Conservation (phyloP, 2,797 vertebrate species). For the Mormyrus hasselquistii region DNA sequence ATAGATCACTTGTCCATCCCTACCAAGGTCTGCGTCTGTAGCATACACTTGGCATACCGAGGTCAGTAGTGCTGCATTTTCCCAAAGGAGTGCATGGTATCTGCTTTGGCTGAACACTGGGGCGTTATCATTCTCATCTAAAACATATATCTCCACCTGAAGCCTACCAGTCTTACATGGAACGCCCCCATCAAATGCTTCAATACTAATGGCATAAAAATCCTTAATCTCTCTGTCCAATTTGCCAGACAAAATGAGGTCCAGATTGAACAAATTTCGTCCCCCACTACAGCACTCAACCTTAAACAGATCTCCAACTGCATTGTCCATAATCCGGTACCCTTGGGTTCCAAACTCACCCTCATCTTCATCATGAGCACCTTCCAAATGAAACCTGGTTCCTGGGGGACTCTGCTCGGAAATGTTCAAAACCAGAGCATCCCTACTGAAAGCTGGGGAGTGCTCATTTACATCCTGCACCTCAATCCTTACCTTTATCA, state of each 20-base stretch:
- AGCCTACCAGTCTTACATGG: conserved; percentile 67
- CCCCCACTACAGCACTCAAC: conserved; percentile 48
- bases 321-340: conserved; percentile 64
- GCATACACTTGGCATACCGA: conserved; percentile 72
- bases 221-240: conserved; percentile 72
- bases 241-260: conserved; percentile 65
- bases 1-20: conserved; percentile 71
- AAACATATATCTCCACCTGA: conserved; percentile 61
- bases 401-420: conserved; percentile 77
- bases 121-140: conserved; percentile 88
- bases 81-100: conserved; percentile 66
- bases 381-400: conserved; percentile 72
- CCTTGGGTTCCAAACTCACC: conserved; percentile 71
- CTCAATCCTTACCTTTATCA: conserved; percentile 74
- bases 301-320: conserved; percentile 48
- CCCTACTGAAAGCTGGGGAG: conserved; percentile 67
- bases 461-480: conserved; percentile 86
- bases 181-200: conserved; percentile 81
- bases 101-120: conserved; percentile 73
- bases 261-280: conserved; percentile 49
- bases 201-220: conserved; percentile 65
- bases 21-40: conserved; percentile 71
- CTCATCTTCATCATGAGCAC: conserved; percentile 72
- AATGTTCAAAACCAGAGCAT: conserved; percentile 58
- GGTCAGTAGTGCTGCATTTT: conserved; percentile 61